Evolutionary conservation across 2,797 vertebrate genomes (phyloP), one percentile per base, ranked within the genome.

Genomic region (Cirrhinus mrigala): DNA sequence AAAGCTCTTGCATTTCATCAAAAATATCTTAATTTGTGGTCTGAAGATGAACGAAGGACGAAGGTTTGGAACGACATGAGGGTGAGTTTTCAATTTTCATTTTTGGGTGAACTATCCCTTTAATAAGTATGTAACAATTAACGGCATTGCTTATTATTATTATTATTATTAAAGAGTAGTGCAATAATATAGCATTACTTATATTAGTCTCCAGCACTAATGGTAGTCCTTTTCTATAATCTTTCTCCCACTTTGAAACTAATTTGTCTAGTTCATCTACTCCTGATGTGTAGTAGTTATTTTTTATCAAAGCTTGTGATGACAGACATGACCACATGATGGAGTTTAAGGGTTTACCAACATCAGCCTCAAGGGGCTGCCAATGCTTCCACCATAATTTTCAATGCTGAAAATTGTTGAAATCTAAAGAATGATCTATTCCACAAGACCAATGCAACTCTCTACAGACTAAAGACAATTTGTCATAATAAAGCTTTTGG

Each of bases 321-420:
- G 66, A 22, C 29, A 83, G 83, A 78, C 46, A 64, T 77, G 70
- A 73, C 83, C 76, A 69, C 75, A 89, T 50, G 22, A 66, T 83
- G 74, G 15, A 81, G 90, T 90, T 91, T 90, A 89, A 54, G 78
- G 88, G 86, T 90, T 90, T 79, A 85, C 86, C 88, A 86, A 54
- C 58, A 90, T 87, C 88, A 52, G 70, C 62, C 83, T 81, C 46
- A 64, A 75, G 71, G 50, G 71, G 66, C 24, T 71, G 62, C 71
- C 62, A 50, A 46, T 60, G 83, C 50, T 79, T 69, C 48, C 54
- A 16, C 62, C 44, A 58, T 48, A 64, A 18, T 69, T 29, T 44
- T 44, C 33, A 60, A 50, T 74, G 64, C 44, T 56, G 73, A 81
- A 46, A 50, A 24, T 24, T 66, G 64, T 66, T 66, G 29, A 66